phyloP scores from a whole-genome alignment of 2,888 invertebrate species.

The Ametastegia equiseti region DNA sequence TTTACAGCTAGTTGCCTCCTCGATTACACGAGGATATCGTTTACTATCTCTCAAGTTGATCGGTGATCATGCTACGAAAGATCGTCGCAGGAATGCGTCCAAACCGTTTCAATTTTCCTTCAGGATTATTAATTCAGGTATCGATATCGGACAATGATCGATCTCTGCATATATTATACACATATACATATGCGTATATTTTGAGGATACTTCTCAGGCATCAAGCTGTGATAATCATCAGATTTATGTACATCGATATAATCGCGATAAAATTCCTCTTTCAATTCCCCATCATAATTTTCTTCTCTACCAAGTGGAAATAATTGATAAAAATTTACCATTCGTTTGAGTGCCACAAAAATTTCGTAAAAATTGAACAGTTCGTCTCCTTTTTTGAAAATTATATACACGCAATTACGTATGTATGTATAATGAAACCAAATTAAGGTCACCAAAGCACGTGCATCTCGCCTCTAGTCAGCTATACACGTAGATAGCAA shows the following conservation, averaged over 20 bases:
- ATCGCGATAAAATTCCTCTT: background rate
- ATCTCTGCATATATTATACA: background rate
- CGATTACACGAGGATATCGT: no score
- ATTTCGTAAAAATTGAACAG: no score
- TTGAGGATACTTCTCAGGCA: no score
- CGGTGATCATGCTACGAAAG: no score
- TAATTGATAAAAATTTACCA: no score
- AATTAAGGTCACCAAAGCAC: background rate
- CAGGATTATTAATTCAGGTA: background rate
- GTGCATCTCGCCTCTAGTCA: background rate
- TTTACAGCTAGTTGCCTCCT: background rate
- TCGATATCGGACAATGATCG: slow-evolving; percentile 12
- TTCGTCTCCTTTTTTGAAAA: background rate
- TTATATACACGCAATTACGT: background rate
- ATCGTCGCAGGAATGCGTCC: no score
- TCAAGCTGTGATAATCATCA: background rate
- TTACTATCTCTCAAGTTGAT: no score
- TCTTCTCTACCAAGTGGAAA: background rate
- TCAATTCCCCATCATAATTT: background rate
- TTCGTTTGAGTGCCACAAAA: no score
- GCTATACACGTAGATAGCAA: background rate
- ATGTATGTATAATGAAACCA: background rate
- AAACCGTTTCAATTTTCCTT: background rate
- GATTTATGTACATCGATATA: background rate
- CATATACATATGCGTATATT: background rate